These are phyloP conservation scores for Halocaridina rubra DNA, from an alignment of 2,888 invertebrate genomes.

Conservation along the genomic window DNA sequence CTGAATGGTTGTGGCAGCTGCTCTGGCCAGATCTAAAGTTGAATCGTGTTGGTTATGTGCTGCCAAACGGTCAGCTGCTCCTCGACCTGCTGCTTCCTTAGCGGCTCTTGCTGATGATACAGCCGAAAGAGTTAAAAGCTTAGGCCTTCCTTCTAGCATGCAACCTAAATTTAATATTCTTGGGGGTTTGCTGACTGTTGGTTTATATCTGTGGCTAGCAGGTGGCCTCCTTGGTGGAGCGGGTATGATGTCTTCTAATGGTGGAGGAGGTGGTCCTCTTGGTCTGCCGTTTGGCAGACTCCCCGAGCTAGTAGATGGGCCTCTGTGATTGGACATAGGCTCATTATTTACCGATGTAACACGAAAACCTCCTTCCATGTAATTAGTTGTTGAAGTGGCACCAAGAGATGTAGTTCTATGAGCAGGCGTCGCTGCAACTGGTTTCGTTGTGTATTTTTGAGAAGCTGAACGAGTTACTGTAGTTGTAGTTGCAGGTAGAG, in stretches of 20 bases:
- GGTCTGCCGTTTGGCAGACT: conserved; percentile 43
- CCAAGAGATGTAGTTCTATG: neutral
- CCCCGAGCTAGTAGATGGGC: neutral
- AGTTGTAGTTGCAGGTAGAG: conserved; percentile 38
- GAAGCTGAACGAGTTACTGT: conserved; percentile 5
- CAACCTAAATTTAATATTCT: conserved; percentile 13
- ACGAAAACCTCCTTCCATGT: conserved; percentile 23
- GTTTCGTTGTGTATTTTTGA: neutral
- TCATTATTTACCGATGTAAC: conserved; percentile 23
- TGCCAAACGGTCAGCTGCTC: conserved; percentile 59
- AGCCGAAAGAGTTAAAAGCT: conserved; percentile 39
- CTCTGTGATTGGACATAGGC: neutral
- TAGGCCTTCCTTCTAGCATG: conserved; percentile 43
- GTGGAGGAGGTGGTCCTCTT: neutral
- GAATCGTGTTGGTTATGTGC: conserved; percentile 53
- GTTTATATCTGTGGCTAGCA: neutral
- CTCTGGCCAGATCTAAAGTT: conserved; percentile 58
- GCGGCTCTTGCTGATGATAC: conserved; percentile 35
- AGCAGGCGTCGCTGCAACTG: neutral
- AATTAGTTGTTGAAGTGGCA: neutral
- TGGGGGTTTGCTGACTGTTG: conserved; percentile 12
- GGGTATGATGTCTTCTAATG: conserved; percentile 19
- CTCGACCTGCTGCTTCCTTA: conserved; percentile 44
- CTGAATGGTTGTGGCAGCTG: conserved; percentile 27
- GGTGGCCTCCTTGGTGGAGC: conserved; percentile 33